phyloP scores from a whole-genome alignment of 1,140 invertebrate species.

The Aporrectodea caliginosa region DNA sequence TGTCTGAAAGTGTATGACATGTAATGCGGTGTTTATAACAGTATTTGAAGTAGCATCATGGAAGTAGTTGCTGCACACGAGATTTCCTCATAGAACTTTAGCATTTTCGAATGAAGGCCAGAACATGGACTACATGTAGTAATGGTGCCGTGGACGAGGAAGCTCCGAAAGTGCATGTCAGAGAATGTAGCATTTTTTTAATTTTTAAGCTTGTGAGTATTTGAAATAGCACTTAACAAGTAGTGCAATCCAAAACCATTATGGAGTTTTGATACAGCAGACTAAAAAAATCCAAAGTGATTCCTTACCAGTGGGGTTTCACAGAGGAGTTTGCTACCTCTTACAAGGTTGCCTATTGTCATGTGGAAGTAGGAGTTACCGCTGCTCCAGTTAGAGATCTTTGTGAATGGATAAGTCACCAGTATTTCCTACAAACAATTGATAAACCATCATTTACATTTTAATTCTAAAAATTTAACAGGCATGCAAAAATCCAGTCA shows the following conservation, averaged over 20 bases:
- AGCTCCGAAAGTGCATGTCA: neutral
- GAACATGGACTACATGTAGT: no score
- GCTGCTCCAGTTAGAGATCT: conserved; percentile 99
- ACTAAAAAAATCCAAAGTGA: neutral
- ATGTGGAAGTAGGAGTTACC: conserved; percentile 99
- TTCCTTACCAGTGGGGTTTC: conserved; percentile 78
- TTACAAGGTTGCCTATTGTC: conserved; percentile 71
- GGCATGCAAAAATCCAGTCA: no score
- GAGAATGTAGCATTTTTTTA: neutral
- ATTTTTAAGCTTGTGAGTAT: neutral
- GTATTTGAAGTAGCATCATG: no score
- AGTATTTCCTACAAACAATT: conserved; percentile 74
- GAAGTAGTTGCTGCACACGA: no score
- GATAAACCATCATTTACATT: no score
- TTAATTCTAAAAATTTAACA: no score
- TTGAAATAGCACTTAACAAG: neutral
- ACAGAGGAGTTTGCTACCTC: conserved; percentile 85
- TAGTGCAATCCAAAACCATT: neutral
- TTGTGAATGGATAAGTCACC: conserved; percentile 95
- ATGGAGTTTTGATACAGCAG: neutral
- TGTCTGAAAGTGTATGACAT: no score
- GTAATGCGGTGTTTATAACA: no score
- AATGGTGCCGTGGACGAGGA: no score
- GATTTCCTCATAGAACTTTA: no score
- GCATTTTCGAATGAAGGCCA: no score